Percentiles rank a stretch among this genome's conserved stretches.
Evolutionary conservation across 2,888 invertebrate genomes (phyloP).

Genomic region (Harmothoe impar): DNA sequence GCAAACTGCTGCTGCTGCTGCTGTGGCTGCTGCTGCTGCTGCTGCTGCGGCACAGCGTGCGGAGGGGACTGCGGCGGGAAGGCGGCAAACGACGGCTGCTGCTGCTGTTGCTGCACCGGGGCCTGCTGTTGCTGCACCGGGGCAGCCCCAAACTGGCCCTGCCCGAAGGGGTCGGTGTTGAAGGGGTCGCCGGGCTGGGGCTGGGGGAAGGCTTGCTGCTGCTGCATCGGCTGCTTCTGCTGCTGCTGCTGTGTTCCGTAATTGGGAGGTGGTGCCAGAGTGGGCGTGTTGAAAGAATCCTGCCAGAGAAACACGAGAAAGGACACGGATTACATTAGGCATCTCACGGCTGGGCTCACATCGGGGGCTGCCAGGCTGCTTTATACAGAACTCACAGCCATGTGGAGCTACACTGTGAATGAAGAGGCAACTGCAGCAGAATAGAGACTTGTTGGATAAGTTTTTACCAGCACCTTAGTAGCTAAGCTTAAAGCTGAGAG

Average conservation of each 20-base stretch:
- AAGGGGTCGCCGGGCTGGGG: slow-evolving; percentile 17
- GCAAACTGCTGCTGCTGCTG: background rate
- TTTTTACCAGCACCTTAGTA: background rate
- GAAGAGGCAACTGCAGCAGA: background rate
- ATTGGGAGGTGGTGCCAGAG: slow-evolving; percentile 48
- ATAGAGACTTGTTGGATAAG: background rate
- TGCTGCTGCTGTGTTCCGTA: slow-evolving; percentile 61
- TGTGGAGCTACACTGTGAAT: too few species aligned
- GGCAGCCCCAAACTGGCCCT: background rate
- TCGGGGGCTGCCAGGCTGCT: too few species aligned
- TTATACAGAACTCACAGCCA: too few species aligned
- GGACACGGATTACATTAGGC: background rate
- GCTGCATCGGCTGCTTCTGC: slow-evolving; percentile 61
- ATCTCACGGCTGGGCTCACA: too few species aligned
- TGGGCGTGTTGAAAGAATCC: slow-evolving; percentile 51
- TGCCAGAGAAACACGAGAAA: background rate
- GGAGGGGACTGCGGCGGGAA: background rate
- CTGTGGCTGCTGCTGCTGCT: background rate
- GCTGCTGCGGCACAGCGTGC: background rate
- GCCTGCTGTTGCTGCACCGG: background rate
- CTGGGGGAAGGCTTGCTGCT: slow-evolving; percentile 38
- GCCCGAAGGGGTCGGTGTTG: slow-evolving; percentile 55
- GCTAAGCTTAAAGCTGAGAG: background rate
- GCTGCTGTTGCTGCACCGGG: background rate
- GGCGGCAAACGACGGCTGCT: too few species aligned